phyloP scores from a whole-genome alignment of 2,888 invertebrate genomes.

The Hesperia comma region DNA sequence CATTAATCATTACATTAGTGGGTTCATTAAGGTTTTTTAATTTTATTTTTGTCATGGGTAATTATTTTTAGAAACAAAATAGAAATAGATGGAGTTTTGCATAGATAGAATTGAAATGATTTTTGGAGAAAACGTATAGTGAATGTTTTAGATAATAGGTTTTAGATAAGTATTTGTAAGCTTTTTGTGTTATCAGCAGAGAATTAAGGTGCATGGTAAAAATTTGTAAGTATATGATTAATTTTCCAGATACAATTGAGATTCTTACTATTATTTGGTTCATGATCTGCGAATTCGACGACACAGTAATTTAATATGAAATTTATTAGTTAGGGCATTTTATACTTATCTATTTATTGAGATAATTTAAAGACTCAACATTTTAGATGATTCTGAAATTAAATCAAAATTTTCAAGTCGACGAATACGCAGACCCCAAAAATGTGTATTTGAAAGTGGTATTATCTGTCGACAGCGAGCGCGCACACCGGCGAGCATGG shows the following conservation, averaged over 20 bases:
- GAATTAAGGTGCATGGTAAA: not conserved
- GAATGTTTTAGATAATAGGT: conserved; percentile 1
- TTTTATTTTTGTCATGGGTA: not conserved
- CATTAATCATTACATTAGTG: not conserved
- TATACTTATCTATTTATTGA: no score
- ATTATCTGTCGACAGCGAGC: conserved; percentile 85
- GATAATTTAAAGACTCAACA: no score
- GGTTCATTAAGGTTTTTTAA: not conserved
- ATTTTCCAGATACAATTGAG: not conserved
- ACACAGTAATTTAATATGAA: not conserved
- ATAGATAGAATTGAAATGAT: not conserved
- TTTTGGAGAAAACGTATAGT: not conserved
- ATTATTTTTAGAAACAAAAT: conserved; percentile 1
- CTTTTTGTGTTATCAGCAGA: not conserved
- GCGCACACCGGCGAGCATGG: conserved; percentile 96
- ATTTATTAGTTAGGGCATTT: no score
- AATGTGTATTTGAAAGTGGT: conserved; percentile 2
- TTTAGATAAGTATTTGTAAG: not conserved
- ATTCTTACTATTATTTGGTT: not conserved
- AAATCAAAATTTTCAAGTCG: not conserved
- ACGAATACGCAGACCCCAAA: not conserved
- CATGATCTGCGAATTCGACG: conserved; percentile 2
- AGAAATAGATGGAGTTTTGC: not conserved
- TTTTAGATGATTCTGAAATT: not conserved
- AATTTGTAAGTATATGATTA: not conserved